Conservation (phyloP, 2,113 vertebrate genomes). For the Vulpes lagopus region DNA sequence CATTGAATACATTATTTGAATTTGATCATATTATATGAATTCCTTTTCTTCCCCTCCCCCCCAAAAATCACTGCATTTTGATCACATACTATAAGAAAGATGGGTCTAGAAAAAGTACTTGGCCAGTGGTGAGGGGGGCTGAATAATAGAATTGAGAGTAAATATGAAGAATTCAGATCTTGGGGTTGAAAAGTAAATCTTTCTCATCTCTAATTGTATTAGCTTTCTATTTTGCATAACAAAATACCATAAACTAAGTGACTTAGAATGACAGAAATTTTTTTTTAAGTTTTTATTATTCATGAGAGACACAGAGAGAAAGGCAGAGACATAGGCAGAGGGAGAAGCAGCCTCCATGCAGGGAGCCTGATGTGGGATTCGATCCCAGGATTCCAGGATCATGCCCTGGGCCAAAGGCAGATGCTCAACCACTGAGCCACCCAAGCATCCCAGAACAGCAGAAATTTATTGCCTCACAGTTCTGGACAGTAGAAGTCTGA, state of each 20-base stretch:
- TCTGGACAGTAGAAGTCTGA: not conserved
- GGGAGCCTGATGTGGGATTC: too few species aligned
- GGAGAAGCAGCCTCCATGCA: too few species aligned
- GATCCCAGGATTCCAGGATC: too few species aligned
- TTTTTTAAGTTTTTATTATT: too few species aligned
- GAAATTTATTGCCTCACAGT: not conserved
- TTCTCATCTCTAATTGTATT: not conserved
- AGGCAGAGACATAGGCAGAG: too few species aligned
- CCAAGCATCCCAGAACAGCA: not conserved
- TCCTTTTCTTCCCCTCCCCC: not conserved
- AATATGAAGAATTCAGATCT: not conserved
- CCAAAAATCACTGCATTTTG: not conserved
- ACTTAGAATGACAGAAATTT: not conserved
- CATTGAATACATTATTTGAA: not conserved
- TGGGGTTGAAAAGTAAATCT: not conserved
- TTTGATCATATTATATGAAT: not conserved
- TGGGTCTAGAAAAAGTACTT: not conserved
- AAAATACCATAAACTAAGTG: not conserved
- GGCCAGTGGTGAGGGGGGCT: not conserved
- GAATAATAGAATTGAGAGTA: not conserved
- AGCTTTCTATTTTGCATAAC: not conserved
- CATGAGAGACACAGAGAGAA: too few species aligned
- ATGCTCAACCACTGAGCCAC: too few species aligned
- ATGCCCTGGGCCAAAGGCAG: too few species aligned
- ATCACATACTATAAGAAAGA: not conserved